Evolutionary conservation across 2,888 invertebrate genomes (phyloP).

Genomic region (Eupithecia vulgata): DNA sequence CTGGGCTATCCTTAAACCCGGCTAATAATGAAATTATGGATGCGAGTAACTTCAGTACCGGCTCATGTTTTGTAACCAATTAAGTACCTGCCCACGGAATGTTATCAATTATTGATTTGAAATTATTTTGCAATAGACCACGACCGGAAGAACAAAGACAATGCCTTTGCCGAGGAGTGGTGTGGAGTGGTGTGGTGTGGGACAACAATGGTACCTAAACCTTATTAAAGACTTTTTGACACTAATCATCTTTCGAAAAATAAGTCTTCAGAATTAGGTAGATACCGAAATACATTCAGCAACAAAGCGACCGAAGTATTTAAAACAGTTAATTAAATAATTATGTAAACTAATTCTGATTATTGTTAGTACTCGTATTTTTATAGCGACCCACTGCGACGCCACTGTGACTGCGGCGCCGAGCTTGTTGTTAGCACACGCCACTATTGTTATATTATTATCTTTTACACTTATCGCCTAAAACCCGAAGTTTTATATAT

Average conservation of each 20-base stretch:
- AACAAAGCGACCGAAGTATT: neutral
- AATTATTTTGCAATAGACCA: neutral
- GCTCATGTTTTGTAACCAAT: neutral
- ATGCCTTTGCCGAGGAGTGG: neutral
- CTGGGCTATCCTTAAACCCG: neutral
- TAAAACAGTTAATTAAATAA: neutral
- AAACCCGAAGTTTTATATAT: neutral
- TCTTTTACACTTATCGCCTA: constrained; percentile 33
- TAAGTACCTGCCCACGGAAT: neutral
- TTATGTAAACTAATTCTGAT: constrained; percentile 3
- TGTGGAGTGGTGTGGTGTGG: no score
- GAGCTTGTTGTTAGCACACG: constrained; percentile 7
- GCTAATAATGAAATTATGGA: neutral
- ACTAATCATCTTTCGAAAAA: neutral
- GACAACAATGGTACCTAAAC: neutral
- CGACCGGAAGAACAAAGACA: neutral
- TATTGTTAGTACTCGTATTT: neutral
- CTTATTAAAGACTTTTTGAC: neutral
- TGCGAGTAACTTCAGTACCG: neutral
- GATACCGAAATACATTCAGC: neutral
- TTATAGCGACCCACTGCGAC: constrained; percentile 3
- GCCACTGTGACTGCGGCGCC: neutral
- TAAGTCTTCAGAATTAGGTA: neutral
- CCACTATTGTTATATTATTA: constrained; percentile 28
- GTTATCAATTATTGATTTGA: neutral